phyloP scores from a whole-genome alignment of 2,113 vertebrate species.

The Epinephelus moara region DNA sequence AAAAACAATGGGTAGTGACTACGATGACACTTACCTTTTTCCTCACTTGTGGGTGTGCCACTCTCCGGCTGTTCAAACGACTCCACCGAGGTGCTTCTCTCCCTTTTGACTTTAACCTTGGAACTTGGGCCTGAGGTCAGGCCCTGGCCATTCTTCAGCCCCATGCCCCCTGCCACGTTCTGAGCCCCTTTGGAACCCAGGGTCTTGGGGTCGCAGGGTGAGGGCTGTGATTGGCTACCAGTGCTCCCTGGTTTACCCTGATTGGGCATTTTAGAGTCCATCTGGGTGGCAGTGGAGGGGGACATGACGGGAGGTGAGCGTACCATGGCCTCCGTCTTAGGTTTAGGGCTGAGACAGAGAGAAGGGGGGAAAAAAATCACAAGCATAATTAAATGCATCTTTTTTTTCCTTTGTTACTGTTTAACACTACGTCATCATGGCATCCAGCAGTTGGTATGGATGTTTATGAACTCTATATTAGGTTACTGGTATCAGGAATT shows the following conservation, averaged over 20 bases:
- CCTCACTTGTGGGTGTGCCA: constrained; percentile 93
- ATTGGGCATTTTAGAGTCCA: constrained; percentile 99
- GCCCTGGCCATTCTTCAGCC: constrained; percentile 94
- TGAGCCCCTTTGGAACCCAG: constrained; percentile 87
- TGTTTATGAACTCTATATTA: constrained; percentile 15
- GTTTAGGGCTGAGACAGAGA: constrained; percentile 92
- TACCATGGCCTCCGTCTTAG: constrained; percentile 99
- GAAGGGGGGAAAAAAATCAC: constrained; percentile 1
- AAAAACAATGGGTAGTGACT: neutral
- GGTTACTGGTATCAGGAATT: constrained; percentile 15
- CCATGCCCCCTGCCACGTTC: constrained; percentile 94
- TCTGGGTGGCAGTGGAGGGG: constrained; percentile 96
- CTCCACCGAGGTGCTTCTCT: constrained; percentile 96
- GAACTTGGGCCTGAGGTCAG: constrained; percentile 93
- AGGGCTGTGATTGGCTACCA: constrained; percentile 96
- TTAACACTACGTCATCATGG: constrained; percentile 10
- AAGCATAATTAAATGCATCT: neutral
- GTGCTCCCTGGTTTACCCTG: constrained; percentile 97
- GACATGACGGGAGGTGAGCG: constrained; percentile 99
- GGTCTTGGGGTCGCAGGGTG: constrained; percentile 95
- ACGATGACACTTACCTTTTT: constrained; percentile 88
- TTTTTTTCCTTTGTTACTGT: neutral
- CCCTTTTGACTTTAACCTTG: constrained; percentile 98
- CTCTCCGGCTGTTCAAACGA: constrained; percentile 97
- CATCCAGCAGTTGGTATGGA: constrained; percentile 26